phyloP scores from a whole-genome alignment of 2,888 invertebrate species.

The Trichopoda pennipes region DNA sequence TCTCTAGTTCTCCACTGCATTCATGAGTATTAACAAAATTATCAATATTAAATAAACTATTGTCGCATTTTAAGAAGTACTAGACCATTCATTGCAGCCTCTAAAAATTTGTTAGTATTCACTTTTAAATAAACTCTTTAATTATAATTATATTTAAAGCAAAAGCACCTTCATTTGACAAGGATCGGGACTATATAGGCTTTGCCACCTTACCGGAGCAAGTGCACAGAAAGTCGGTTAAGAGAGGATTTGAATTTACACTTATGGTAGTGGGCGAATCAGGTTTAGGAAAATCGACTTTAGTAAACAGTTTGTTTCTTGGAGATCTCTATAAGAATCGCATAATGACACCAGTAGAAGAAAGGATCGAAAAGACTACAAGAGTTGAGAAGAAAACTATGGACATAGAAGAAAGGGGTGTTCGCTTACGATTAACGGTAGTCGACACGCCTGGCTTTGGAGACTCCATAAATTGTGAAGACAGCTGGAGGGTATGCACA shows the following conservation, averaged over 20 bases:
- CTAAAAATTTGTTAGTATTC: neutral
- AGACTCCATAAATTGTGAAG: conserved; percentile 95
- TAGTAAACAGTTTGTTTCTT: conserved; percentile 96
- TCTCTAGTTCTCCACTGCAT: too few species aligned
- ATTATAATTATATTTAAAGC: conserved; percentile 71
- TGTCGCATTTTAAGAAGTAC: neutral
- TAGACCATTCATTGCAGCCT: neutral
- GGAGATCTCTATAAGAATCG: conserved; percentile 95
- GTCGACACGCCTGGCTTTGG: conserved; percentile 98
- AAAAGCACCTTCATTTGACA: conserved; percentile 81
- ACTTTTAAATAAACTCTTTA: neutral
- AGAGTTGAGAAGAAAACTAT: conserved; percentile 90
- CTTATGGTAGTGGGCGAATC: conserved; percentile 98
- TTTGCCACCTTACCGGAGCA: conserved; percentile 98
- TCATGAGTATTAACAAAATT: too few species aligned
- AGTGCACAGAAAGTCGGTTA: conserved; percentile 97
- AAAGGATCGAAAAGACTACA: conserved; percentile 87
- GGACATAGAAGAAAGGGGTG: conserved; percentile 97
- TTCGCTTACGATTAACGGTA: conserved; percentile 93
- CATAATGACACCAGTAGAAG: conserved; percentile 84
- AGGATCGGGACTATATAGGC: conserved; percentile 92
- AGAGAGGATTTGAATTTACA: conserved; percentile 97
- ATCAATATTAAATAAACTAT: too few species aligned
- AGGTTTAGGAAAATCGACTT: conserved; percentile 96
- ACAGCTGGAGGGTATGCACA: conserved; percentile 95